phyloP scores from a whole-genome alignment of 2,797 vertebrate genomes.

The Mastacembelus armatus region DNA sequence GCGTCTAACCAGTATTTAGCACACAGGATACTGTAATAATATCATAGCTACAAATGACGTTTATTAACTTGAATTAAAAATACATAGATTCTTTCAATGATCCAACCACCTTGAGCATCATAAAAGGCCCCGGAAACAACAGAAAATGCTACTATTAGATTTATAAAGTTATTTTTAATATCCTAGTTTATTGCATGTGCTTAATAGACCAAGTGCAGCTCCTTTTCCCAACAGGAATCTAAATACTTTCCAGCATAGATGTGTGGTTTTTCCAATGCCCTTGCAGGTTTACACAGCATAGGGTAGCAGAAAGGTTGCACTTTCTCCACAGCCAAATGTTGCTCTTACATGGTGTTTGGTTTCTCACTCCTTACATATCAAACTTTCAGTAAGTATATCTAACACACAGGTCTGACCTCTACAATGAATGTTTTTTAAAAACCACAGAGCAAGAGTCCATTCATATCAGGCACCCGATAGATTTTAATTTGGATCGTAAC shows the following conservation, averaged over 20 bases:
- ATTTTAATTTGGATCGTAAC: too few species aligned
- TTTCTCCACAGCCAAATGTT: background rate
- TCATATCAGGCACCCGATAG: too few species aligned
- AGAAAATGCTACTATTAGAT: background rate
- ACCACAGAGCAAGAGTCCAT: too few species aligned
- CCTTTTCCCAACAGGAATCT: background rate
- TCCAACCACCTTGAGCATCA: background rate
- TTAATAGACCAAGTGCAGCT: background rate
- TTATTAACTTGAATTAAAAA: too few species aligned
- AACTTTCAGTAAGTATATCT: background rate
- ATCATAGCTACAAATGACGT: too few species aligned
- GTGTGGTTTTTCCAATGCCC: background rate
- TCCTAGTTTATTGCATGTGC: background rate
- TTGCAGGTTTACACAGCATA: background rate
- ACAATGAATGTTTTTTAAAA: background rate
- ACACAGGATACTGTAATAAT: too few species aligned
- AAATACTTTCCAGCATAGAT: background rate
- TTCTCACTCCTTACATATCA: background rate
- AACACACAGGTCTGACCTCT: background rate
- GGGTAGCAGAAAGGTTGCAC: background rate
- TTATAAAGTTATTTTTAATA: background rate
- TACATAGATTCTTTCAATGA: background rate
- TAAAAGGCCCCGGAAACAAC: background rate
- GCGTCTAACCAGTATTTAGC: too few species aligned
- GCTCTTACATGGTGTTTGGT: background rate